Base-by-base conservation (phyloP, 2,797 vertebrate genomes). In the Rhodeus uyekii region DNA sequence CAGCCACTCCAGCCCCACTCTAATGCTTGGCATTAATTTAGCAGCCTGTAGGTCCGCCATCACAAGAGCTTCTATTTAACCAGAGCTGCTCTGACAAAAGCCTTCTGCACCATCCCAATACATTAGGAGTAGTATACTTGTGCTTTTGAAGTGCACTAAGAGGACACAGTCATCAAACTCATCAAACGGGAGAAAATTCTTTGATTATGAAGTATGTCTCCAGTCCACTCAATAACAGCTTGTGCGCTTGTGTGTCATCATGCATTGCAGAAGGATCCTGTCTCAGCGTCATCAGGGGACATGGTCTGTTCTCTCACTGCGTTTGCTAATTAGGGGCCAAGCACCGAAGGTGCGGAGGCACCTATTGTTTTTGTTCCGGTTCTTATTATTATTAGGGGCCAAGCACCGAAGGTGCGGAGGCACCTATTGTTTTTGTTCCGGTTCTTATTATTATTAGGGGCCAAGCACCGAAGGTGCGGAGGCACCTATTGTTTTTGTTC, bases 1-100 rank as follows among this genome's bases (percentile, higher is more conserved):
- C 81, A 88, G 85, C 85, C 73, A 78, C 90, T 91, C 82, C 67
- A 81, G 87, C 58, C 89, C 89, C 90, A 90, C 91, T 89, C 85
- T 81, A 83, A 87, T 87, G 73, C 81, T 48, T 18, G 72, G 83
- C 81, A 87, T 93, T 89, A 76, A 88, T 92, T 90, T 81, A 81
- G 72, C 86, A 46, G 22, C 85, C 88, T 64, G 79, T 76, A 81
- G 87, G 85, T 85, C 86, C 72, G 19, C 44, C 76, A 80, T 85
- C 85, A 90, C 46, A 86, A 91, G 85, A 88, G 90, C 81, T 16
- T 78, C 68, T 82, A 84, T 74, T 88, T 84, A 86, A 83, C 38
- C 64, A 50, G 73, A 39, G 22, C 78, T 48, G 27, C 80, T 82
- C 34, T 60, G 24, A 74, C 81, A 76, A 63, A 76, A 81, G 48